phyloP scores from a whole-genome alignment of 2,888 invertebrate genomes.

The Caenorhabditis sp. region DNA sequence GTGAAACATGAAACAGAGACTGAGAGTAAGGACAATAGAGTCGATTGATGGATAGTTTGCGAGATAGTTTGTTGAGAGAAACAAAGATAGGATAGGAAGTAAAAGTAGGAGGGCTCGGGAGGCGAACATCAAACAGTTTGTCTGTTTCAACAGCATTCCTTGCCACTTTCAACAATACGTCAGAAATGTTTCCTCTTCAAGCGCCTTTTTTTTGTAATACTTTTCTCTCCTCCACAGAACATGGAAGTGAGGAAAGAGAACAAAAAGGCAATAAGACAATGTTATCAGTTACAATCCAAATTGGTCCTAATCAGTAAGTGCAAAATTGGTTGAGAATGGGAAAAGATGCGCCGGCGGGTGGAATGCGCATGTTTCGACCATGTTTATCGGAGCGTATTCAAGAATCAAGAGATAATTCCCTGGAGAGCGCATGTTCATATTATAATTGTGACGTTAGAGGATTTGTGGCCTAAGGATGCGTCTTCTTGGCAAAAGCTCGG shows the following conservation, averaged over 20 bases:
- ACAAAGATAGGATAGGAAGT: conserved; percentile 30
- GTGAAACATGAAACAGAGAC: too few species aligned
- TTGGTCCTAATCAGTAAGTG: background rate
- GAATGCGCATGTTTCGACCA: background rate
- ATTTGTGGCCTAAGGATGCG: background rate
- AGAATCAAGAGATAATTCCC: conserved; percentile 34
- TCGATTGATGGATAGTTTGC: too few species aligned
- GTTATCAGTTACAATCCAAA: conserved; percentile 4
- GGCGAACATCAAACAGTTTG: conserved; percentile 54
- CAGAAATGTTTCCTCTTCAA: conserved; percentile 21
- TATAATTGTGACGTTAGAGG: conserved; percentile 55
- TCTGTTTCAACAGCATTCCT: conserved; percentile 51
- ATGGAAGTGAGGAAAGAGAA: background rate
- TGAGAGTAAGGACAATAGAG: background rate
- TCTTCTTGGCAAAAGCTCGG: conserved; percentile 20
- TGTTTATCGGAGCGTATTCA: conserved; percentile 8
- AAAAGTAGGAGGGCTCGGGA: conserved; percentile 31
- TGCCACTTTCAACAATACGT: conserved; percentile 39
- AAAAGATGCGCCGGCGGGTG: conserved; percentile 52
- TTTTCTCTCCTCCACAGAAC: too few species aligned
- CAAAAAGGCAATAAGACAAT: conserved; percentile 8
- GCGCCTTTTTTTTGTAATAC: too few species aligned
- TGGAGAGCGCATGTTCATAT: conserved; percentile 49
- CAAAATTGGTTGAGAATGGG: conserved; percentile 5
- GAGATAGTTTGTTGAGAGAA: conserved; percentile 38